Percentiles rank a stretch among this genome's conserved stretches.
Conservation (phyloP, 2,797 vertebrate species). For the Dendrocincla fuliginosa region DNA sequence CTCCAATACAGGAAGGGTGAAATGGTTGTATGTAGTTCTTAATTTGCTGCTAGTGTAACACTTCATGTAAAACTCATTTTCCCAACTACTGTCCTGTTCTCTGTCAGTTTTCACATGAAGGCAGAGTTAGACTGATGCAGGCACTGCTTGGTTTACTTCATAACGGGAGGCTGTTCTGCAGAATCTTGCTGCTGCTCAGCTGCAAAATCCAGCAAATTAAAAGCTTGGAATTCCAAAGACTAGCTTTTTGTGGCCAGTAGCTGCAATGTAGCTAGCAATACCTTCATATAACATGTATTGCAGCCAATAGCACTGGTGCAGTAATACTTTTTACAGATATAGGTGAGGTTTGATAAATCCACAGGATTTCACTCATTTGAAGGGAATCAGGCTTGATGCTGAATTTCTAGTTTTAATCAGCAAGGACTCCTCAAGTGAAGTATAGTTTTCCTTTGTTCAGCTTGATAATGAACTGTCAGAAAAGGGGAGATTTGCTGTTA, state of each 20-base stretch:
- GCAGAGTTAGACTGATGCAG: neutral
- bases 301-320: neutral
- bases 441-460: neutral
- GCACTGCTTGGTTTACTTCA: neutral
- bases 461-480: neutral
- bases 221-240: neutral
- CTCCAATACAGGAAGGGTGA: rapidly evolving
- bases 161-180: neutral
- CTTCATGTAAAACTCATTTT: neutral
- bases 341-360: neutral
- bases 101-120: neutral
- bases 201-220: neutral
- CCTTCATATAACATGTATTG: neutral
- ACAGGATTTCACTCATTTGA: neutral
- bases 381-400: neutral
- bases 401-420: neutral
- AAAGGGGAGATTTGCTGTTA: neutral
- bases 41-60: neutral
- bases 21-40: neutral
- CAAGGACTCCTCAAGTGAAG: neutral
- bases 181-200: neutral
- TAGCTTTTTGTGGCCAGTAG: neutral
- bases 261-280: neutral
- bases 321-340: neutral
- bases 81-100: neutral